Evolutionary conservation across 2,113 vertebrate species (phyloP), one percentile per base, ranked within the genome.

Genomic region (Propithecus coquereli): DNA sequence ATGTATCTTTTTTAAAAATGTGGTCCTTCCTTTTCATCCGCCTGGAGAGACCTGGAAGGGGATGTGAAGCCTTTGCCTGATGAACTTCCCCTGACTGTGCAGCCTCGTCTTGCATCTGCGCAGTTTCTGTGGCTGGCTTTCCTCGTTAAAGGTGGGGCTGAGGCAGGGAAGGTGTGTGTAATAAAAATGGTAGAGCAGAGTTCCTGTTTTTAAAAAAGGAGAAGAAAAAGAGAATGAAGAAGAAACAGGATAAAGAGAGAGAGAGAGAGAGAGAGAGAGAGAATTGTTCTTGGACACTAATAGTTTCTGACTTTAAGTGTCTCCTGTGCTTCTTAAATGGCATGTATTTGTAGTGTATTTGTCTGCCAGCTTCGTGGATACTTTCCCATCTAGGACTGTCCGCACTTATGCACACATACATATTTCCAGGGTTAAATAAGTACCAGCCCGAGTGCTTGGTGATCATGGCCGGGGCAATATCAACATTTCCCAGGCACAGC

Each of bases 1-100:
- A 82, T 90, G 93, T 87, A 95, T 98, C 83, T 97, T 97, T 97
- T 95, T 87, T 6, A 94, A 92, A 95, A 92, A 79, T 30, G 68
- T 50, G 87, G 12, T 79, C 63, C 80, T 96, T 80, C 82, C 30
- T 96, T 98, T 1, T 0, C 94, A 92, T 98, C 94, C 85, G 77
- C 79, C 95, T 94, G 90, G 81, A 70, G 94, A 87, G 63, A 97
- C 70, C 84, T 90, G 91, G 76, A 89, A 95, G n/a, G 95, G 87
- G 90, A 97, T 91, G 59, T 81, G 76, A 94, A 61, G 71, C 27
- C 77, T 97, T 96, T 80, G 40, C 89, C 96, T 61, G 93, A 90
- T 89, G 89, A 97, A 74, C 95, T 95, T 95, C 94, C 74, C 76
- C 91, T 88, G 84, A 92, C 95, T 89, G 87, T 54, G 95, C 97